Percentiles rank a stretch among this genome's conserved stretches.
Conservation (phyloP, 2,797 vertebrate genomes). For the Lagorchestes hirsutus region DNA sequence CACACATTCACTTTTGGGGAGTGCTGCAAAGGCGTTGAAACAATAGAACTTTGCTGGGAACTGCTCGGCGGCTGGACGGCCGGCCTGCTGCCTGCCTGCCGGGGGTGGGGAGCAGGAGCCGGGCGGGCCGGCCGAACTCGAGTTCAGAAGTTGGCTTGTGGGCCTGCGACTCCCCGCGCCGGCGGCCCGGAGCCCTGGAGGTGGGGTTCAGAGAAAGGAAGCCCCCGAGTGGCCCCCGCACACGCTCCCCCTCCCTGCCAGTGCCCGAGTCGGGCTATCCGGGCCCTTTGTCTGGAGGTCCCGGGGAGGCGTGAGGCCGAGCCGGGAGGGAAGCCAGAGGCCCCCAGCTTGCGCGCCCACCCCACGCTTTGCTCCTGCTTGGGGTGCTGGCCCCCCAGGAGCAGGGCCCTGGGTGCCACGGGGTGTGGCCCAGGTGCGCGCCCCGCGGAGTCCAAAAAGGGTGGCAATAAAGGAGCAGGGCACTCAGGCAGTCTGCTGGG, state of each 20-base stretch:
- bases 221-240: background rate
- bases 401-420: slow-evolving; percentile 42
- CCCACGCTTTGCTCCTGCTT: background rate
- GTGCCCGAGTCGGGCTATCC: background rate
- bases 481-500: too few species aligned
- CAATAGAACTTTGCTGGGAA: background rate
- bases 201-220: background rate
- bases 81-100: background rate
- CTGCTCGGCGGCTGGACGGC: background rate
- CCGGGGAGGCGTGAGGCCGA: background rate
- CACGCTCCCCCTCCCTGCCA: background rate
- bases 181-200: background rate
- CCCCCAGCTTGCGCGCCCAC: too few species aligned
- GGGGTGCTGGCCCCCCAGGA: slow-evolving; percentile 53
- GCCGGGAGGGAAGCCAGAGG: background rate
- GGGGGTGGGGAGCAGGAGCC: background rate
- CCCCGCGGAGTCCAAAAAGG: background rate
- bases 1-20: background rate
- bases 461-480: background rate
- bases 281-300: background rate
- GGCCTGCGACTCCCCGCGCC: background rate
- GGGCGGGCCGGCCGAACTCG: background rate
- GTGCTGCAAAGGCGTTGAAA: background rate
- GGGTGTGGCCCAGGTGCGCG: slow-evolving; percentile 23
- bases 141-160: background rate